Conservation (phyloP, 1,140 invertebrate species). For the Drosophila tristis region DNA sequence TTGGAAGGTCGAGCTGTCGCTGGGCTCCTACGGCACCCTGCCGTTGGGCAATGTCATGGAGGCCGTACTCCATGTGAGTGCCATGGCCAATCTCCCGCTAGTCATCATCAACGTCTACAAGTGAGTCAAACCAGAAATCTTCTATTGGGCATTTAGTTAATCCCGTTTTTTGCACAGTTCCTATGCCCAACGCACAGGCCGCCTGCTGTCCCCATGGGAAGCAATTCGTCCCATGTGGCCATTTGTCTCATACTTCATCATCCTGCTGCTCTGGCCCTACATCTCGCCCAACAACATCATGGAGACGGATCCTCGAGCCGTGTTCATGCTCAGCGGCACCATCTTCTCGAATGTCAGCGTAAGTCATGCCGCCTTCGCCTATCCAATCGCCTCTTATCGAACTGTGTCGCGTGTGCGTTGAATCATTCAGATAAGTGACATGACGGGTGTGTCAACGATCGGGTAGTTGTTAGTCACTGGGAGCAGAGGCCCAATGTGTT, state of each 20-base stretch:
- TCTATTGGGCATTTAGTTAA: background rate
- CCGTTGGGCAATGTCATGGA: constrained; percentile 92
- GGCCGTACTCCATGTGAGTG: constrained; percentile 92
- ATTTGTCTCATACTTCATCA: constrained; percentile 89
- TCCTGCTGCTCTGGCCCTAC: constrained; percentile 91
- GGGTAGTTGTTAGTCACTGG: constrained; percentile 5
- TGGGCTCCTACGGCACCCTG: constrained; percentile 85
- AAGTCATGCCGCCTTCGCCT: constrained; percentile 85
- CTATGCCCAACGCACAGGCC: constrained; percentile 92
- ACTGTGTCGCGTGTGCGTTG: constrained; percentile 36
- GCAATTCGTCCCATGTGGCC: constrained; percentile 93
- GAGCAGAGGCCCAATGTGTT: constrained; percentile 9
- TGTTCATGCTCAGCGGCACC: constrained; percentile 94
- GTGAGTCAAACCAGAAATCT: constrained; percentile 85
- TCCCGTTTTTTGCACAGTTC: constrained; percentile 86
- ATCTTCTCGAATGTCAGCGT: constrained; percentile 98
- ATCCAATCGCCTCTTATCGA: constrained; percentile 19
- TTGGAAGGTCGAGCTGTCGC: constrained; percentile 92
- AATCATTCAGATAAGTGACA: constrained; percentile 38
- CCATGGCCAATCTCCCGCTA: constrained; percentile 93
- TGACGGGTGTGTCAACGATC: constrained; percentile 23
- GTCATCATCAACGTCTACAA: constrained; percentile 95
- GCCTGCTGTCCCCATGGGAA: constrained; percentile 90
- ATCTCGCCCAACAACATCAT: constrained; percentile 91
- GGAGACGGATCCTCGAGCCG: constrained; percentile 91